Evolutionary conservation across 2,888 invertebrate species (phyloP).

Genomic region (Synergus gifuensis): DNA sequence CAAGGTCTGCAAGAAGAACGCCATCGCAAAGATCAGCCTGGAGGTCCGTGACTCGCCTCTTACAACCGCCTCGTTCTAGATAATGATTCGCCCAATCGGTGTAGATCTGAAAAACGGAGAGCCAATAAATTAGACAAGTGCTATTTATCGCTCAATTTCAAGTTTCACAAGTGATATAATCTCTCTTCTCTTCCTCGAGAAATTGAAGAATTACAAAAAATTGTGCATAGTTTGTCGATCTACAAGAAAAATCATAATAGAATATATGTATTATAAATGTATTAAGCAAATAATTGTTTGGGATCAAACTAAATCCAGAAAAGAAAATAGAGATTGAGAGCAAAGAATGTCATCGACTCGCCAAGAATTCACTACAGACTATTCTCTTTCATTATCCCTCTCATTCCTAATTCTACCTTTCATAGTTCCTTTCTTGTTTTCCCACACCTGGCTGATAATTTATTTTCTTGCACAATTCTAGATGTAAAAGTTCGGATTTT

Average conservation of each 20-base stretch:
- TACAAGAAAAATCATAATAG: background rate
- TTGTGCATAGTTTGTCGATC: background rate
- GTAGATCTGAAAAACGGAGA: slow-evolving; percentile 87
- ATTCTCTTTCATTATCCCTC: slow-evolving; percentile 4
- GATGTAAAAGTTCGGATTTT: slow-evolving; percentile 9
- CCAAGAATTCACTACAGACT: background rate
- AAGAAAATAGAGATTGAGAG: background rate
- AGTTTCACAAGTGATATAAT: slow-evolving; percentile 19
- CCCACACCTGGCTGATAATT: background rate
- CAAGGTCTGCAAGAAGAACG: slow-evolving; percentile 93
- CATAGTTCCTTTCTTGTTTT: background rate
- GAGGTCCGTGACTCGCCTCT: slow-evolving; percentile 90
- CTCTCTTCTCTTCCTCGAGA: background rate
- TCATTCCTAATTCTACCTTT: background rate
- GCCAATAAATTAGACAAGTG: slow-evolving; percentile 32
- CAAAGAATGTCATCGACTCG: slow-evolving; percentile 7
- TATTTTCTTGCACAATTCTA: slow-evolving; percentile 1
- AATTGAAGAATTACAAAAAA: background rate
- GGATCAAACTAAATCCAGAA: background rate
- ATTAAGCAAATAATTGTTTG: background rate
- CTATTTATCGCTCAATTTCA: slow-evolving; percentile 20
- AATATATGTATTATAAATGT: background rate
- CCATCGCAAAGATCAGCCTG: slow-evolving; percentile 96
- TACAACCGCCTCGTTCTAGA: slow-evolving; percentile 93
- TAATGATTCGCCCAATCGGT: slow-evolving; percentile 99